Evolutionary conservation across 2,113 vertebrate species (phyloP).

Genomic region (Sinocyclocheilus anshuiensis): DNA sequence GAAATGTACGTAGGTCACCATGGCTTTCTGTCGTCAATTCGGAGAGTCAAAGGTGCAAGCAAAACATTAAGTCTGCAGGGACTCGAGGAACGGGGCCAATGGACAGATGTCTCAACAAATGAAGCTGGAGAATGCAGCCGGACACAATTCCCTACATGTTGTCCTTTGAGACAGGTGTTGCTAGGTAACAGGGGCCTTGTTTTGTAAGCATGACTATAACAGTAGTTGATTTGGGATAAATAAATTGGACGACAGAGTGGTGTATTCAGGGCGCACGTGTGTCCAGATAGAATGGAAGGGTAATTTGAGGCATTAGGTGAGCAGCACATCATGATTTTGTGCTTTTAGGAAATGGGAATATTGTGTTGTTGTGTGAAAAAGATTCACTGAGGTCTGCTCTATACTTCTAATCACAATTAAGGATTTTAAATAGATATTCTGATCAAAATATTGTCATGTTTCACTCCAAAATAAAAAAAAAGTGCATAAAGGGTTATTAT

Average conservation of each 20-base stretch:
- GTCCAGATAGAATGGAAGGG: constrained; percentile 12
- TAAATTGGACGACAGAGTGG: constrained; percentile 3
- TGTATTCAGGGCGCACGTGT: neutral
- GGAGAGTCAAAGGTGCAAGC: neutral
- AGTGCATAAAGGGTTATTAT: neutral
- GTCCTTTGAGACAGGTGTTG: constrained; percentile 22
- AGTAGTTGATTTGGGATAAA: constrained; percentile 38
- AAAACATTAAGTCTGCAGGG: constrained; percentile 8
- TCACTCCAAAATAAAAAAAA: neutral
- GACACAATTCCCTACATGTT: neutral
- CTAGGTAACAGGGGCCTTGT: constrained; percentile 36
- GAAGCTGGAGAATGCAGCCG: neutral
- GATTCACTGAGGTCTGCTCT: neutral
- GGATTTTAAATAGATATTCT: neutral
- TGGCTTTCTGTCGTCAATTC: neutral
- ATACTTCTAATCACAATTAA: neutral
- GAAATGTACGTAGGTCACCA: neutral
- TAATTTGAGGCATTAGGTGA: constrained; percentile 30
- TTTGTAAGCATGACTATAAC: constrained; percentile 32
- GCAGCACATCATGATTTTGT: neutral
- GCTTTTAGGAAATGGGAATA: neutral
- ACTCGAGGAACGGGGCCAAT: neutral
- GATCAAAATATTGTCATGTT: neutral
- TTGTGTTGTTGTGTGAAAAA: neutral
- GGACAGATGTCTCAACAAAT: constrained; percentile 30